Base-by-base conservation (phyloP, 1,140 invertebrate genomes). In the Zaprionus camerounensis region DNA sequence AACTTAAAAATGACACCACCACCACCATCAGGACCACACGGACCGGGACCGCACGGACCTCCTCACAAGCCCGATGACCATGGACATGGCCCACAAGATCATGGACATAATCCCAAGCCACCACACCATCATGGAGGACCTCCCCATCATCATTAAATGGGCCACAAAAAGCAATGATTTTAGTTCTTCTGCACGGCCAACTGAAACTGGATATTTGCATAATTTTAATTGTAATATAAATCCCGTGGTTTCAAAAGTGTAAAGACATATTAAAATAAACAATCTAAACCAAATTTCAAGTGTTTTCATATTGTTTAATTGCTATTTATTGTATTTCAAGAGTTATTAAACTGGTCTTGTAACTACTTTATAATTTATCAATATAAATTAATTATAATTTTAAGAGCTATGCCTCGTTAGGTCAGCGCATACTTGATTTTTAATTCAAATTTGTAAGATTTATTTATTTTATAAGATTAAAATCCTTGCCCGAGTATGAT, bases 1-100 rank as follows among this genome's bases (percentile, higher is more conserved):
- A 56, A 22, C n/a, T 53, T 38, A 36, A 73, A 56, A 72, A 85
- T 85, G 82, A 68, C 81, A 55, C 74, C 82, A 65, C 82, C 82
- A 74, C 81, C 84, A 68, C 69, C 51, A 4, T 13, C 38, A 57
- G 56, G 36, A 49, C 74, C 55, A 2, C 65, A 67, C 34, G 68
- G 73, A 55, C 58, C 41, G 2, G 76, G 64, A 61, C 63, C 31
- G 9, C 63, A 53, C 9, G 68, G 34, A 31, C 41, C 56, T 4
- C 41, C 56, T 1, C 79, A 81, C 9, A 65, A 55, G 20, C 71
- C 57, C 13, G 80, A 71, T 22, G 66, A 59, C 11, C 71, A 70
- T 31, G 80, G 57, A 46, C 69, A 71, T n/a, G 62, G n/a, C 3
- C 62, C 62, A n/a, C 64, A 57, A 13, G 55, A 61, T 34, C 64